Percentiles rank a stretch among this genome's conserved stretches.
Conservation (phyloP, 1,140 invertebrate genomes). For the Pseudobourletiella spinata region DNA sequence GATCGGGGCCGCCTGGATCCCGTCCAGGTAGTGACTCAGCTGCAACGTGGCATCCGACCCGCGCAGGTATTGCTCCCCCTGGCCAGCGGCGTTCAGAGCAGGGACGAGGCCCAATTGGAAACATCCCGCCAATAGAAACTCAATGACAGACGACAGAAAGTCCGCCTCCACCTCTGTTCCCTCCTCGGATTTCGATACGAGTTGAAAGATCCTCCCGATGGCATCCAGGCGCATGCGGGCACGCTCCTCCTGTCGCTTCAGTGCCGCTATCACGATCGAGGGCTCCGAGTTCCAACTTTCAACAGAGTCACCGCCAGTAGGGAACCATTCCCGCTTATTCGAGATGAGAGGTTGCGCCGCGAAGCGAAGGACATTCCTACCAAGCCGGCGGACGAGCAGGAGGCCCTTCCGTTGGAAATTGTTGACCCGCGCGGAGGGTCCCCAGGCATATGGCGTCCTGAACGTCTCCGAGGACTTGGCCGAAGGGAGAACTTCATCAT, state of each 20-base stretch:
- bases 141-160: slow-evolving; percentile 45
- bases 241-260: slow-evolving; percentile 23
- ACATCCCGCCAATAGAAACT: slow-evolving; percentile 51
- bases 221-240: slow-evolving; percentile 28
- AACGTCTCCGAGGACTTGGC: slow-evolving; percentile 25
- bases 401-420: neutral
- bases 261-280: slow-evolving; percentile 9
- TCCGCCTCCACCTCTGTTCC: slow-evolving; percentile 33
- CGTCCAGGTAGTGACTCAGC: slow-evolving; percentile 46
- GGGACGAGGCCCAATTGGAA: slow-evolving; percentile 45
- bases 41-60: slow-evolving; percentile 34
- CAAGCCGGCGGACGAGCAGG: slow-evolving; percentile 13
- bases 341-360: slow-evolving; percentile 16
- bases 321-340: slow-evolving; percentile 22
- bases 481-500: slow-evolving; percentile 13
- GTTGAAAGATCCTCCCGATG: slow-evolving; percentile 15
- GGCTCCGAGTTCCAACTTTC: slow-evolving; percentile 23
- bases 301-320: neutral
- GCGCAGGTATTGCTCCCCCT: slow-evolving; percentile 26
- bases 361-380: slow-evolving; percentile 25
- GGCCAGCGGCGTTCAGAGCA: slow-evolving; percentile 33
- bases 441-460: slow-evolving; percentile 1
- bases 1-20: slow-evolving; percentile 42
- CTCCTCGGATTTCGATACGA: slow-evolving; percentile 12
- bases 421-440: neutral